Base-by-base conservation (phyloP, 2,113 vertebrate species). In the Melospiza melodia region DNA sequence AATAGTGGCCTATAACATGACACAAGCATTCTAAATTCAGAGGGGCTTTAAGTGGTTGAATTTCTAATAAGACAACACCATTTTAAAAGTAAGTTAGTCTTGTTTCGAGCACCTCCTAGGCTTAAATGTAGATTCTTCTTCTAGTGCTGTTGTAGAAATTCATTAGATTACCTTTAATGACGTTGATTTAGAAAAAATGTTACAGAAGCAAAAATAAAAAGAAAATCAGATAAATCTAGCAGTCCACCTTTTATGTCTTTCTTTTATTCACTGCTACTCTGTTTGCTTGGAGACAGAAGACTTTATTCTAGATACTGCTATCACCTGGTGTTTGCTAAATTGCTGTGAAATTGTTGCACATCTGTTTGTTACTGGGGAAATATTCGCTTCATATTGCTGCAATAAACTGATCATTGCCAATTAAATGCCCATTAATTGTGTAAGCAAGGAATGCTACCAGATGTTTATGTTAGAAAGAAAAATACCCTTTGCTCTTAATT, bases 371-470 rank as follows among this genome's bases (percentile, higher is more conserved):
- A 98, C 98, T 98, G 97, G 97, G 98, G 98, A 98, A 99, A 98
- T 98, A 98, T 98, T 98, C 97, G 96, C 98, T 98, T 99, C 98
- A 98, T 98, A 98, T 98, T 98, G 98, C 98, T 98, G 98, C 98
- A 99, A 98, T 99, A 99, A 99, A 99, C 98, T 98, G 98, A 99
- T 99, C 98, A 99, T 99, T 98, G 98, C 98, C 99, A 99, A 99
- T 99, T 99, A 99, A 99, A 98, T 99, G 98, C 98, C 98, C 98
- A 99, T 99, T 99, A 99, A 99, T 99, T 99, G 98, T 98, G 98
- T 98, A 99, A 99, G 98, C 98, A 99, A 98, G 98, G 98, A 98
- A 98, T 98, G 98, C 98, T 98, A 98, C 98, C 99, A 99, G 99
- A 99, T 99, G 99, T 99, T 99, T 99, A 98, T 97, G 98, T 98